Percentiles rank a stretch among this genome's conserved stretches.
phyloP scores from a whole-genome alignment of 2,888 invertebrate genomes.

The Ganaspis brasiliensis region DNA sequence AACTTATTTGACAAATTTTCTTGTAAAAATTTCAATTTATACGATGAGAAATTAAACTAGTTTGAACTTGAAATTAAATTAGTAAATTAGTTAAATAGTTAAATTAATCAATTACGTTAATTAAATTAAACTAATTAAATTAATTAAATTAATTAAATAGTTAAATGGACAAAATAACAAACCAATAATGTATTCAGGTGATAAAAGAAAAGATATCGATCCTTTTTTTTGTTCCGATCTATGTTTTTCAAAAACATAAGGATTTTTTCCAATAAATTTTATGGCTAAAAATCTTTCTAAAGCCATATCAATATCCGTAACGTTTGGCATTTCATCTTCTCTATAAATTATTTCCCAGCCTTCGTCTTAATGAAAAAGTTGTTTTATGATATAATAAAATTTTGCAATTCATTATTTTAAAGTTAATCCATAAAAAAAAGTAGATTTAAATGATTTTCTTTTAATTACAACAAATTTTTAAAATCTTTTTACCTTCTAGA shows the following conservation, averaged over 20 bases:
- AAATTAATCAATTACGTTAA: no score
- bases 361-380: conserved; percentile 55
- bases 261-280: conserved; percentile 77
- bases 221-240: not conserved
- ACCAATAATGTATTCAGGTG: conserved; percentile 12
- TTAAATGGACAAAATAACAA: not conserved
- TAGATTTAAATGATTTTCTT: not conserved
- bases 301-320: conserved; percentile 84
- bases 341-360: conserved; percentile 75
- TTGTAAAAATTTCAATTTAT: not conserved
- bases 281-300: conserved; percentile 83
- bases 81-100: no score
- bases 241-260: not conserved
- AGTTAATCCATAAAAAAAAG: no score
- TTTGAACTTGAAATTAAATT: no score
- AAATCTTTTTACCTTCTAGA: not conserved
- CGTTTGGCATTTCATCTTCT: conserved; percentile 82
- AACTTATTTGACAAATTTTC: no score
- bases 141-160: no score
- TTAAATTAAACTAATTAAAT: no score
- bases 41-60: not conserved
- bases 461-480: no score
- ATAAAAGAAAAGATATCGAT: not conserved
- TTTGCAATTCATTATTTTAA: no score
- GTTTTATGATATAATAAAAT: no score